phyloP scores from a whole-genome alignment of 2,888 invertebrate species.

The Xestia sexstrigata region DNA sequence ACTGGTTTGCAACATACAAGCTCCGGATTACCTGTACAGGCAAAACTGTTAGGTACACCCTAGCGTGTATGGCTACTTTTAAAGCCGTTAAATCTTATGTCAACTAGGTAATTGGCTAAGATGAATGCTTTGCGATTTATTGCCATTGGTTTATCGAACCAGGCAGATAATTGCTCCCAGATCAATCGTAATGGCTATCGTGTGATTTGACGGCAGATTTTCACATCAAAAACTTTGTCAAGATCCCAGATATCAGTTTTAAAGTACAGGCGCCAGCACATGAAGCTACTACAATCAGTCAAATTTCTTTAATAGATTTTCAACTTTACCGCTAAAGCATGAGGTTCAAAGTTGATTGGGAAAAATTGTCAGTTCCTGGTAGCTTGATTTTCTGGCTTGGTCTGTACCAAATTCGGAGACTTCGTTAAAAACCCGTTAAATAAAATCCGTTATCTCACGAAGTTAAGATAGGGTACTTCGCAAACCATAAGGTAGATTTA shows the following conservation, averaged over 20 bases:
- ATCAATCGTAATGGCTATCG: background rate
- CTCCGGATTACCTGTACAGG: no score
- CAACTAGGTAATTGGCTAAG: background rate
- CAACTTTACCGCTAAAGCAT: no score
- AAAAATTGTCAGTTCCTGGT: no score
- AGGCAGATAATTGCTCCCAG: background rate
- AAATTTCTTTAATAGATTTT: no score
- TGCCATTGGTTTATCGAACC: background rate
- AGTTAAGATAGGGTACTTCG: slow-evolving; percentile 20
- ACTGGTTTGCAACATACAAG: no score
- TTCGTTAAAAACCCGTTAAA: slow-evolving; percentile 33
- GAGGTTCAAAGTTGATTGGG: no score
- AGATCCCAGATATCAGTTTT: background rate
- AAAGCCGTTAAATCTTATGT: background rate
- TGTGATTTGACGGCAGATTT: background rate
- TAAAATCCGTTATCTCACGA: slow-evolving; percentile 44
- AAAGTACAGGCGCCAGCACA: background rate
- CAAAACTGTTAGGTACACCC: no score
- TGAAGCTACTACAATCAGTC: no score
- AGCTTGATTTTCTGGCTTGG: no score
- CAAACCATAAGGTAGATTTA: slow-evolving; percentile 37
- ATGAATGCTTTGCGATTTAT: background rate
- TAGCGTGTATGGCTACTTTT: background rate
- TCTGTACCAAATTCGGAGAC: background rate
- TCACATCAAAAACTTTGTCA: background rate